phyloP scores from a whole-genome alignment of 1,140 invertebrate species.

The Galleria mellonella region DNA sequence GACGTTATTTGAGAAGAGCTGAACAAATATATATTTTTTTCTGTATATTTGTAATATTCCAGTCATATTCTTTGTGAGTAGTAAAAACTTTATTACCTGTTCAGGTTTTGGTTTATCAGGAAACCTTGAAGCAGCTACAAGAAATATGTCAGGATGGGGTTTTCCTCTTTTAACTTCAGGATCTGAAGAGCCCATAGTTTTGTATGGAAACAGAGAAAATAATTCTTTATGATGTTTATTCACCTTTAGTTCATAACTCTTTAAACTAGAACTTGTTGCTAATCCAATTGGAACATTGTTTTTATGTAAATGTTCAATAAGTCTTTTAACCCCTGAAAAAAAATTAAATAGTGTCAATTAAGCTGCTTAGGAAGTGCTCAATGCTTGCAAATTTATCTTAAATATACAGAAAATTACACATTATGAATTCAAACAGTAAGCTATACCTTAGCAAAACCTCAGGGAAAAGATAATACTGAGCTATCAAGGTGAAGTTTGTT shows the following conservation, averaged over 20 bases:
- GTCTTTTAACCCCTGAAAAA: slow-evolving; percentile 78
- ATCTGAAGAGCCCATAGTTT: slow-evolving; percentile 82
- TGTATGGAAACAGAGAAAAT: slow-evolving; percentile 79
- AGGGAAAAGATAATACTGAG: too few relatives aligned
- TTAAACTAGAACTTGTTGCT: slow-evolving; percentile 82
- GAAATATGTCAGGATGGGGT: slow-evolving; percentile 86
- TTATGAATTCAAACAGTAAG: too few relatives aligned
- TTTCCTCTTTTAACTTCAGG: slow-evolving; percentile 85
- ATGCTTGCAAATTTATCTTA: too few relatives aligned
- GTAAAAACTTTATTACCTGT: slow-evolving; percentile 48
- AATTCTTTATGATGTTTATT: slow-evolving; percentile 79
- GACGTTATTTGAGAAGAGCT: too few relatives aligned
- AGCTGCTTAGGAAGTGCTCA: too few relatives aligned
- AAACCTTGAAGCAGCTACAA: slow-evolving; percentile 82
- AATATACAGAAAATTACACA: too few relatives aligned
- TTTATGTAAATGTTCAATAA: slow-evolving; percentile 80
- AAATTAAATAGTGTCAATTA: too few relatives aligned
- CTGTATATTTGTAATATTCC: too few relatives aligned
- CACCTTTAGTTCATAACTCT: slow-evolving; percentile 80
- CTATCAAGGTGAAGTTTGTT: too few relatives aligned
- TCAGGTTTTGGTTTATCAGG: slow-evolving; percentile 74
- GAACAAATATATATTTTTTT: too few relatives aligned
- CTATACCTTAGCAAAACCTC: too few relatives aligned
- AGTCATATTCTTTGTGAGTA: too few relatives aligned
- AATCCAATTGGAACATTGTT: slow-evolving; percentile 82